A percentile compares a stretch with the other conserved stretches of the same genome.
Evolutionary conservation across 2,113 vertebrate genomes (phyloP).

Genomic region (Osmerus eperlanus): DNA sequence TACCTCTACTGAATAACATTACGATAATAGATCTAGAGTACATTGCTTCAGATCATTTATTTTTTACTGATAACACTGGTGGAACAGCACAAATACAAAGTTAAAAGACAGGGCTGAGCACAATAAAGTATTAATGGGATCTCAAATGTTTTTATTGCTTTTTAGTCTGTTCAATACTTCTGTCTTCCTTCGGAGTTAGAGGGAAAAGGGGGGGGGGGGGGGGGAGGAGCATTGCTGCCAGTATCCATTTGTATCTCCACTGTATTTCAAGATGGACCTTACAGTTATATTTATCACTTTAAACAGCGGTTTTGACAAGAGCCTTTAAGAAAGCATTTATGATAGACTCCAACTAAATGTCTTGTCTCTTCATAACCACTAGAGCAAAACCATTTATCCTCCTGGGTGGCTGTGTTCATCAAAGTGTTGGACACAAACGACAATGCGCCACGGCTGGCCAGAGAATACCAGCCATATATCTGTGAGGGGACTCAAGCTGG

Average conservation of each 20-base stretch:
- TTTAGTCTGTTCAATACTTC: not conserved
- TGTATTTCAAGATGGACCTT: conserved; percentile 8
- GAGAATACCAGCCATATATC: conserved; percentile 85
- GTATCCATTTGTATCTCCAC: conserved; percentile 9
- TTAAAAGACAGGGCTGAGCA: too few relatives aligned
- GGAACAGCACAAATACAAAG: too few relatives aligned
- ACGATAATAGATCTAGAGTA: not conserved
- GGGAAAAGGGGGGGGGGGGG: too few relatives aligned
- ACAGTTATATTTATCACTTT: conserved; percentile 46
- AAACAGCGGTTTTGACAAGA: conserved; percentile 52
- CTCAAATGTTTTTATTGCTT: not conserved
- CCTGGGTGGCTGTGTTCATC: conserved; percentile 78
- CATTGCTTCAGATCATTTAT: not conserved
- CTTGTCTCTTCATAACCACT: conserved; percentile 40
- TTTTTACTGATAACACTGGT: too few relatives aligned
- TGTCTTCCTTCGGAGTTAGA: not conserved
- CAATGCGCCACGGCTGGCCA: conserved; percentile 81
- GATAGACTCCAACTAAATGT: conserved; percentile 51
- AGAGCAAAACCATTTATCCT: conserved; percentile 79
- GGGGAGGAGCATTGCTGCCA: not conserved
- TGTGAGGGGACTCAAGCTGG: conserved; percentile 85
- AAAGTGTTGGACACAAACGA: conserved; percentile 90
- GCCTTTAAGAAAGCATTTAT: conserved; percentile 49
- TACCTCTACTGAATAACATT: not conserved
- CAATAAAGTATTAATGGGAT: too few relatives aligned